A percentile compares a stretch with the other conserved stretches of the same genome.
phyloP scores from a whole-genome alignment of 1,140 invertebrate genomes.

The Lethocerus indicus region DNA sequence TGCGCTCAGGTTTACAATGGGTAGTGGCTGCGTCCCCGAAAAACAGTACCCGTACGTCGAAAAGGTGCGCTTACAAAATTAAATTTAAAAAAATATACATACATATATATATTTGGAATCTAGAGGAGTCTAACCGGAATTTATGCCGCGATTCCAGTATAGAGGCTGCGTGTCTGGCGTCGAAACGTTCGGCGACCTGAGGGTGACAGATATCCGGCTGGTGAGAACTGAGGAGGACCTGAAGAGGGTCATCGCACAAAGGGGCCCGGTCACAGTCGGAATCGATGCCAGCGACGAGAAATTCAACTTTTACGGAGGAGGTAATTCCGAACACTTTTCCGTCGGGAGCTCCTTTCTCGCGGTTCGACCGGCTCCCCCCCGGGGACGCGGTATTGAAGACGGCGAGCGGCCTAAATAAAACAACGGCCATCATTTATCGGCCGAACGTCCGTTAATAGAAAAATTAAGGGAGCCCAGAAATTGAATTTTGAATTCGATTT shows the following conservation, averaged over 20 bases:
- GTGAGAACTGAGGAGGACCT: slow-evolving; percentile 48
- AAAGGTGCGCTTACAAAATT: not conserved
- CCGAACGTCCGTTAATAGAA: not conserved
- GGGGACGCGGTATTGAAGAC: not conserved
- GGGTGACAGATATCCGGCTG: slow-evolving; percentile 19
- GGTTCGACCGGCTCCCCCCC: too few species aligned
- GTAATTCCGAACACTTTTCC: slow-evolving; percentile 20
- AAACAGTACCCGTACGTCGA: not conserved
- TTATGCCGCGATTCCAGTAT: not conserved
- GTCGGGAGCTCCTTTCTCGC: too few species aligned
- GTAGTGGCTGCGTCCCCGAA: not conserved
- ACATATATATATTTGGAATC: not conserved
- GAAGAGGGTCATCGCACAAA: slow-evolving; percentile 52
- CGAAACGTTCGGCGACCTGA: not conserved
- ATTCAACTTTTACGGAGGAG: slow-evolving; percentile 63
- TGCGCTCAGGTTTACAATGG: not conserved
- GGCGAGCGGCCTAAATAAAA: not conserved
- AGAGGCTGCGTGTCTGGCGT: not conserved
- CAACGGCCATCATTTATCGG: too few species aligned
- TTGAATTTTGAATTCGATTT: not conserved
- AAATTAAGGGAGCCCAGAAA: not conserved
- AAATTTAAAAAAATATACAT: not conserved
- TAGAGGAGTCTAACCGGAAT: not conserved
- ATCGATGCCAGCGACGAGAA: slow-evolving; percentile 61
- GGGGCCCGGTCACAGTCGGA: slow-evolving; percentile 57